A percentile compares a stretch with the other conserved stretches of the same genome.
Conservation (phyloP, 1,140 invertebrate species). For the Limonius californicus region DNA sequence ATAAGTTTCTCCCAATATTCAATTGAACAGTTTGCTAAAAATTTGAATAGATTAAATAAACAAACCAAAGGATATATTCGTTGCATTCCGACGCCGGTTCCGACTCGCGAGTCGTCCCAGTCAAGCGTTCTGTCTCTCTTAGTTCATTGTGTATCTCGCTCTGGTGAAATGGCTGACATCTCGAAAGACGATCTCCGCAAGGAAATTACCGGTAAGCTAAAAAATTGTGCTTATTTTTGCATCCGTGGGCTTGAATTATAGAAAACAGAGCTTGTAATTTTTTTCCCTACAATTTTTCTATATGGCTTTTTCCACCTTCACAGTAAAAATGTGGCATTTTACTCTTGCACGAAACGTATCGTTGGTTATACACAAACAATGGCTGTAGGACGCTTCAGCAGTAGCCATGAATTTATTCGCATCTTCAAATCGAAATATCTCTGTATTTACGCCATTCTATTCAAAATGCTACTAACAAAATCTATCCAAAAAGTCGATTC, state of each 20-base stretch:
- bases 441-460: slow-evolving; percentile 30
- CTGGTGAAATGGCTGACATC: slow-evolving; percentile 60
- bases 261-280: slow-evolving; percentile 38
- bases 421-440: slow-evolving; percentile 39
- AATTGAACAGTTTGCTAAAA: too few species aligned
- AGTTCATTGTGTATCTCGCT: slow-evolving; percentile 24
- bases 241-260: not conserved
- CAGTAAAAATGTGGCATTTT: slow-evolving; percentile 50
- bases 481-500: slow-evolving; percentile 38
- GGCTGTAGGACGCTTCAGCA: slow-evolving; percentile 44
- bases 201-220: slow-evolving; percentile 65
- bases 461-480: slow-evolving; percentile 40
- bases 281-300: slow-evolving; percentile 41
- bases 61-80: not conserved
- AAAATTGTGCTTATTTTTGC: slow-evolving; percentile 42
- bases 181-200: slow-evolving; percentile 64
- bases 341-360: slow-evolving; percentile 46
- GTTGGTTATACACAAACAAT: slow-evolving; percentile 44
- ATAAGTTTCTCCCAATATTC: too few species aligned
- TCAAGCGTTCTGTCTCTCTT: not conserved
- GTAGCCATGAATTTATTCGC: slow-evolving; percentile 29
- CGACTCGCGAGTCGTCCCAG: too few species aligned
- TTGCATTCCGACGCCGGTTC: not conserved
- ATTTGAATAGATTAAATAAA: not conserved
- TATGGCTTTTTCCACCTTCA: slow-evolving; percentile 40